Evolutionary conservation across 2,797 vertebrate species (phyloP).

Genomic region (Danionella dracula): DNA sequence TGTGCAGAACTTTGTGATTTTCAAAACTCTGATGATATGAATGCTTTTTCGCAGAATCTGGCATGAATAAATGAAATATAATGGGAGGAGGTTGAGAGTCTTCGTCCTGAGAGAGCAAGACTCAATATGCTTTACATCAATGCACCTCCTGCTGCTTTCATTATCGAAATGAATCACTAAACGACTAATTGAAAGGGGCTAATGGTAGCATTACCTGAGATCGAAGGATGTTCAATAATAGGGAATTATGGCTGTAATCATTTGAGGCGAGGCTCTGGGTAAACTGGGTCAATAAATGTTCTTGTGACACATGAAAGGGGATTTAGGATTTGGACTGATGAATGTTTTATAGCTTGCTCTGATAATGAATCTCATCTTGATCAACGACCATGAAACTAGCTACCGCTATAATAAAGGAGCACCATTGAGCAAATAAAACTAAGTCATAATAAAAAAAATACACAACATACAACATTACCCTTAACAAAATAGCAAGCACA

Average conservation of each 20-base stretch:
- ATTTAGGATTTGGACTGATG: slow-evolving; percentile 14
- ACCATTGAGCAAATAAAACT: neutral
- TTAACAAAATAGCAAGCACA: no score
- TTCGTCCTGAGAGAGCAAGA: slow-evolving; percentile 13
- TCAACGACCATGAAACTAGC: slow-evolving; percentile 7
- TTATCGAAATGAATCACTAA: slow-evolving; percentile 37
- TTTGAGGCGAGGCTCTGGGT: slow-evolving; percentile 4
- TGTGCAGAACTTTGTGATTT: slow-evolving; percentile 20
- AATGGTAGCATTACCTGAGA: slow-evolving; percentile 40
- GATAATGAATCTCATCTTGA: neutral
- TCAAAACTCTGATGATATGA: slow-evolving; percentile 1
- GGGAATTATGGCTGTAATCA: slow-evolving; percentile 20
- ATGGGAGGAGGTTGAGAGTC: slow-evolving; percentile 9
- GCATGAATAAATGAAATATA: slow-evolving; percentile 21
- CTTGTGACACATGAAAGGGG: slow-evolving; percentile 3
- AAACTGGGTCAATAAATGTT: slow-evolving; percentile 7
- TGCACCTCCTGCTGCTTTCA: slow-evolving; percentile 26
- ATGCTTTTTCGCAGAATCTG: slow-evolving; percentile 1
- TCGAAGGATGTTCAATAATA: slow-evolving; percentile 23
- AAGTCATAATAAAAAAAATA: no score
- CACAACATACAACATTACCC: no score
- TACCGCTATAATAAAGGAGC: neutral
- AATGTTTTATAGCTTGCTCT: neutral
- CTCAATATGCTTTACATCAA: slow-evolving; percentile 38
- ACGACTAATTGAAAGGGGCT: slow-evolving; percentile 32